Evolutionary conservation across 2,113 vertebrate genomes (phyloP).

Genomic region (Halichoeres trimaculatus): DNA sequence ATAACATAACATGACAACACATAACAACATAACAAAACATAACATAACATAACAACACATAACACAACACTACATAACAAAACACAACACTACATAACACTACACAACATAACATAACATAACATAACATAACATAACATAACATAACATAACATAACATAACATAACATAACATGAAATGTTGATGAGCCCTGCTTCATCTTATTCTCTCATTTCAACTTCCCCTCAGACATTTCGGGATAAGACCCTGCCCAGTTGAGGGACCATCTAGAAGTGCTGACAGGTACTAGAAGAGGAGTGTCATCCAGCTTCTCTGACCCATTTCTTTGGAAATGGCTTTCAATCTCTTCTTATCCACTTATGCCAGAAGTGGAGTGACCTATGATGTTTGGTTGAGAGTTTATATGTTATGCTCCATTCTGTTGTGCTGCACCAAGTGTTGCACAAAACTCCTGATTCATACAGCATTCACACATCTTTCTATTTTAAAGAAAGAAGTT

Average conservation of each 20-base stretch:
- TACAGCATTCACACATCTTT: slow-evolving; percentile 16
- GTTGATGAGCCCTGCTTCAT: slow-evolving; percentile 56
- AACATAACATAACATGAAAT: too few species aligned
- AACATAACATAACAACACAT: too few species aligned
- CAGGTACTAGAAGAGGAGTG: slow-evolving; percentile 52
- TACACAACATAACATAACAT: too few species aligned
- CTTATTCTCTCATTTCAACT: slow-evolving; percentile 68
- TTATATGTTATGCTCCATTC: slow-evolving; percentile 1
- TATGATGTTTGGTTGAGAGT: background rate
- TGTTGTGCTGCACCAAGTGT: slow-evolving; percentile 3
- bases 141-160: too few species aligned
- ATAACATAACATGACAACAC: too few species aligned
- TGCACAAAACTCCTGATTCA: slow-evolving; percentile 49
- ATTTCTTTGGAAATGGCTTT: slow-evolving; percentile 56
- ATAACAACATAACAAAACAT: too few species aligned
- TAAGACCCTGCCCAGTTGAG: slow-evolving; percentile 64
- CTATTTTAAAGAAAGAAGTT: slow-evolving; percentile 9
- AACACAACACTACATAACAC: too few species aligned
- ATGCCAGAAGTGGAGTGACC: slow-evolving; percentile 32
- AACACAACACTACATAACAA: too few species aligned
- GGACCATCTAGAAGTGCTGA: slow-evolving; percentile 47
- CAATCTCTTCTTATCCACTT: slow-evolving; percentile 1
- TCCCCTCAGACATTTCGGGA: slow-evolving; percentile 72
- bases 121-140: too few species aligned
- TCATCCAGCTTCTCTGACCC: slow-evolving; percentile 71